A percentile compares a stretch with the other conserved stretches of the same genome.
Evolutionary conservation across 1,140 invertebrate genomes (phyloP).

Genomic region (Aphidius ervi): DNA sequence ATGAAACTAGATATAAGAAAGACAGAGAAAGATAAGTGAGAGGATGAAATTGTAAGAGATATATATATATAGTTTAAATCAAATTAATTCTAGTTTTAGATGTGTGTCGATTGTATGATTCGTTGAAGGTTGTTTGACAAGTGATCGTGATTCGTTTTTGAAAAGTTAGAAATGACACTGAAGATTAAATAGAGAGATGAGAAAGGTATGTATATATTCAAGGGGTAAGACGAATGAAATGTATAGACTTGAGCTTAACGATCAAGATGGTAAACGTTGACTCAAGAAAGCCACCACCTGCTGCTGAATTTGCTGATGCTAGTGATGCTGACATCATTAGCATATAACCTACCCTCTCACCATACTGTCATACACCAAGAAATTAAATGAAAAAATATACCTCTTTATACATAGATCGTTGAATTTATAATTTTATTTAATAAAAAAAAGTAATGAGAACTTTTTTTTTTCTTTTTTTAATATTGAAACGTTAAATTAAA

Average conservation of each 20-base stretch:
- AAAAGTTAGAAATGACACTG: not conserved
- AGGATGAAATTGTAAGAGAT: no score
- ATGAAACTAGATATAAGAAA: no score
- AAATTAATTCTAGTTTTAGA: no score
- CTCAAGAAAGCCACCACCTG: slow-evolving; percentile 17
- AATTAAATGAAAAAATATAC: not conserved
- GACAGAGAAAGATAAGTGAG: no score
- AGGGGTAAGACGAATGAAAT: no score
- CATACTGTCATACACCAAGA: no score
- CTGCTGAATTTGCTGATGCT: slow-evolving; percentile 7
- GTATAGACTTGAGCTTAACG: slow-evolving; percentile 10
- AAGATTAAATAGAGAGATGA: not conserved
- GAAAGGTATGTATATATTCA: not conserved
- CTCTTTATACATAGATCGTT: not conserved
- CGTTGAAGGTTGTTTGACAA: not conserved
- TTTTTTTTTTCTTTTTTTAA: no score
- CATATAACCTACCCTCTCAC: not conserved
- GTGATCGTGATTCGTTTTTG: slow-evolving; percentile 1
- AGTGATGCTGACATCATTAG: no score
- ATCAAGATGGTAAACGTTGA: slow-evolving; percentile 20
- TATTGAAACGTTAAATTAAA: no score
- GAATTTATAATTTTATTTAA: not conserved
- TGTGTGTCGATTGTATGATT: no score
- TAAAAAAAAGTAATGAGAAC: no score
- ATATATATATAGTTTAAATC: no score